Evolutionary conservation across 2,113 vertebrate species (phyloP).

Genomic region (Vombatus ursinus): DNA sequence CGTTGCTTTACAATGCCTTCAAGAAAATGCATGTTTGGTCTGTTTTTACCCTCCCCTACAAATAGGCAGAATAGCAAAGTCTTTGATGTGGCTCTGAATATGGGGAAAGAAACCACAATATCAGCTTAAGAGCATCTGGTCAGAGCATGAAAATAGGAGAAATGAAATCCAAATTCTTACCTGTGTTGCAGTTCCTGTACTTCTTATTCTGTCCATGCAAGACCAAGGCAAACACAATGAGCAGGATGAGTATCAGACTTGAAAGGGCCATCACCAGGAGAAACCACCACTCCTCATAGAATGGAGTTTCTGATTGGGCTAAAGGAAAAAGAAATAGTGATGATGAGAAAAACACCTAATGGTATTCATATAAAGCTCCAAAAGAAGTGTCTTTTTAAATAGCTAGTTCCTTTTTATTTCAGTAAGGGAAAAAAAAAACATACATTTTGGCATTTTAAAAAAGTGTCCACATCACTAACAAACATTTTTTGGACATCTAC

Average conservation of each 20-base stretch:
- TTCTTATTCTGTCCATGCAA: slow-evolving; percentile 93
- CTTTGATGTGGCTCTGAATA: rapidly evolving
- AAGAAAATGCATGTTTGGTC: neutral
- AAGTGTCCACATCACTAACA: neutral
- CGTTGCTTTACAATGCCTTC: neutral
- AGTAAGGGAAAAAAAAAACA: neutral
- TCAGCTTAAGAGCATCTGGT: neutral
- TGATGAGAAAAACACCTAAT: neutral
- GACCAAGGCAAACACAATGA: slow-evolving; percentile 91
- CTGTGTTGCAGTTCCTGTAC: slow-evolving; percentile 90
- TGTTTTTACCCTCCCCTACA: neutral
- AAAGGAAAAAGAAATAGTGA: slow-evolving; percentile 19
- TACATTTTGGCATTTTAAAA: neutral
- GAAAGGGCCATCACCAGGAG: slow-evolving; percentile 93
- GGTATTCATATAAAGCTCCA: neutral
- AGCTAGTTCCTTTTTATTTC: neutral
- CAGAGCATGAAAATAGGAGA: rapidly evolving
- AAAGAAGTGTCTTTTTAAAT: neutral
- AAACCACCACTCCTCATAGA: slow-evolving; percentile 99
- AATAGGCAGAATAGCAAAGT: rapidly evolving
- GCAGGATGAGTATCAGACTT: slow-evolving; percentile 92
- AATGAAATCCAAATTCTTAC: slow-evolving; percentile 73
- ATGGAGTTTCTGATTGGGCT: slow-evolving; percentile 91
- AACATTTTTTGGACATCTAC: neutral
- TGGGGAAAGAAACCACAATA: neutral